Evolutionary conservation across 2,113 vertebrate genomes (phyloP).

Genomic region (Sinosuthora webbiana): DNA sequence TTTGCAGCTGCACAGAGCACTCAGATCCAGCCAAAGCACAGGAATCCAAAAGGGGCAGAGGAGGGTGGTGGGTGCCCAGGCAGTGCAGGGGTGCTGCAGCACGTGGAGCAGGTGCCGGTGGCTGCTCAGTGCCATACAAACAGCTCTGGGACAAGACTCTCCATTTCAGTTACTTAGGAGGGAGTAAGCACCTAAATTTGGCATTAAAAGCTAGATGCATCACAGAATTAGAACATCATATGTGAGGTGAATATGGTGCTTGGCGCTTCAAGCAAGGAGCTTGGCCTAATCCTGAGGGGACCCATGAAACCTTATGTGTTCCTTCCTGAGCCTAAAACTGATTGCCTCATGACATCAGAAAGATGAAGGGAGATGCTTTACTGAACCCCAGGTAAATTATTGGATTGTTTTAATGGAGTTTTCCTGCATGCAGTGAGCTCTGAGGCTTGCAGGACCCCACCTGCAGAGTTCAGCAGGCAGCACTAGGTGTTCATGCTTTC

Average conservation of each 20-base stretch:
- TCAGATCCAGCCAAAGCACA: not conserved
- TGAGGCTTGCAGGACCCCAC: not conserved
- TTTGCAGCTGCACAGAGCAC: not conserved
- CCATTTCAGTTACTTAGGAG: not conserved
- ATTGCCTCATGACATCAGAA: not conserved
- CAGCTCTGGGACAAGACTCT: not conserved
- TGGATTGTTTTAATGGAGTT: not conserved
- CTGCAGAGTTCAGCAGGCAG: not conserved
- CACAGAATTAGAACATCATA: not conserved
- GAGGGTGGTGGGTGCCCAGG: not conserved
- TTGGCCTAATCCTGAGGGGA: not conserved
- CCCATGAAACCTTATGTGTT: not conserved
- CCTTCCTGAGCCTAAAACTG: not conserved
- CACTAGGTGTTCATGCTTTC: not conserved
- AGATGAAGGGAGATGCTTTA: not conserved
- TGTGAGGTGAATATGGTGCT: not conserved
- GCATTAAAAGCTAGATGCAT: not conserved
- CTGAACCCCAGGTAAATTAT: not conserved
- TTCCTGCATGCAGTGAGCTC: no score
- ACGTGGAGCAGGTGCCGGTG: not conserved
- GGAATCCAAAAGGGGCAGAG: not conserved
- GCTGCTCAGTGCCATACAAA: not conserved
- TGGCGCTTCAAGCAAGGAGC: not conserved
- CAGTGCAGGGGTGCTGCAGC: not conserved
- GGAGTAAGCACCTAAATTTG: not conserved